These are phyloP conservation scores for Cremastinae sp. DNA, from an alignment of 2,888 invertebrate species.

Conservation along the genomic window DNA sequence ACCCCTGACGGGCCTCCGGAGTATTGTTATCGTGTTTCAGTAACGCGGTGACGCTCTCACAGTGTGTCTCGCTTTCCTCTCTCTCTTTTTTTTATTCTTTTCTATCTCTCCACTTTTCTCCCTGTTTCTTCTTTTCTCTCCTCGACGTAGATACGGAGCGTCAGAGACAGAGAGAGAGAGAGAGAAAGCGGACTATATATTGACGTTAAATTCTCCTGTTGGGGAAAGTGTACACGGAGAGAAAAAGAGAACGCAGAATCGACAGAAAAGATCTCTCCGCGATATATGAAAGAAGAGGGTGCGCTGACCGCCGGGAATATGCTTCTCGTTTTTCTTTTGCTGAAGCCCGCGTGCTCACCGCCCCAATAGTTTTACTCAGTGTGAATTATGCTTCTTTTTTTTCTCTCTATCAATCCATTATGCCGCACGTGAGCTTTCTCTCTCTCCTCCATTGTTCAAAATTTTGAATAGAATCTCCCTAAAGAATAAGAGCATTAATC, in stretches of 20 bases:
- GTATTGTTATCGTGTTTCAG: conserved; percentile 74
- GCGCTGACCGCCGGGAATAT: conserved; percentile 32
- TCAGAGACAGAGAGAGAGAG: conserved; percentile 20
- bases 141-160: conserved; percentile 14
- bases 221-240: conserved; percentile 32
- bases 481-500: conserved; percentile 1
- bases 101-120: conserved; percentile 33
- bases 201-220: conserved; percentile 42
- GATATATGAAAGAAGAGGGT: conserved; percentile 43
- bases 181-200: conserved; percentile 33
- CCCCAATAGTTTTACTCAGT: conserved; percentile 32
- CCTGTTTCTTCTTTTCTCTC: conserved; percentile 8
- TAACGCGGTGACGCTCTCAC: conserved; percentile 61
- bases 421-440: conserved; percentile 10
- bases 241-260: conserved; percentile 46
- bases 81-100: conserved; percentile 55
- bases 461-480: conserved; percentile 22
- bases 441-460: conserved; percentile 7
- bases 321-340: conserved; percentile 11
- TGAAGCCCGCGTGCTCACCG: not conserved
- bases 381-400: conserved; percentile 30
- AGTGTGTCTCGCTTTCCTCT: conserved; percentile 42
- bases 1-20: conserved; percentile 66
- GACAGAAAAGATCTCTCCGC: conserved; percentile 25
- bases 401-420: conserved; percentile 31